A percentile compares a stretch with the other conserved stretches of the same genome.
Evolutionary conservation across 2,113 vertebrate genomes (phyloP).

Genomic region (Apeltes quadracus): DNA sequence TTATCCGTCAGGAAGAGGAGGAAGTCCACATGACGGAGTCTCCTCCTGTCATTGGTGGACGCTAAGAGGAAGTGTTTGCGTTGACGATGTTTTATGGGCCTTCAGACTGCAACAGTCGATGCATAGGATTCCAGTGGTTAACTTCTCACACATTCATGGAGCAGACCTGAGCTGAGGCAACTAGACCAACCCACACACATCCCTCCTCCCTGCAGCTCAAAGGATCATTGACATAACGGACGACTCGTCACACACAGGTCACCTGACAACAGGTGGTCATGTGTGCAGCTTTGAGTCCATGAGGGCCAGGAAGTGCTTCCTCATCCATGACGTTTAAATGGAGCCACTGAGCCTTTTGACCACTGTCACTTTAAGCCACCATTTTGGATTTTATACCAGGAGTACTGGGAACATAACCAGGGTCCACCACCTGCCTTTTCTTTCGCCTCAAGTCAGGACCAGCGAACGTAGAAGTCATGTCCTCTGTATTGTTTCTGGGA

Average conservation of each 20-base stretch:
- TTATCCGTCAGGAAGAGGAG: neutral
- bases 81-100: neutral
- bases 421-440: neutral
- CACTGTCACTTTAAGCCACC: neutral
- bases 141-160: constrained; percentile 9
- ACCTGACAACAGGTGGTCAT: neutral
- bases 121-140: neutral
- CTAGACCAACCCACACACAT: constrained; percentile 56
- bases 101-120: neutral
- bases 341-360: neutral
- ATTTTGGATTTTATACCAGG: neutral
- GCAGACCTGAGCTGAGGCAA: neutral
- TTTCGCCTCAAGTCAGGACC: neutral
- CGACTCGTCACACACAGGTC: neutral
- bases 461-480: neutral
- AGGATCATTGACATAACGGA: constrained; percentile 69
- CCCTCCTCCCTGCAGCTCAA: constrained; percentile 47
- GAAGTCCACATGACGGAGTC: neutral
- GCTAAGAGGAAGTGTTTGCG: neutral
- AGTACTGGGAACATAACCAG: neutral
- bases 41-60: neutral
- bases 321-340: neutral
- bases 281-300: neutral
- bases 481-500: neutral
- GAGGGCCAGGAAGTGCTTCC: neutral